Evolutionary conservation across 2,113 vertebrate genomes (phyloP).

Genomic region (Pampusana beccarii): DNA sequence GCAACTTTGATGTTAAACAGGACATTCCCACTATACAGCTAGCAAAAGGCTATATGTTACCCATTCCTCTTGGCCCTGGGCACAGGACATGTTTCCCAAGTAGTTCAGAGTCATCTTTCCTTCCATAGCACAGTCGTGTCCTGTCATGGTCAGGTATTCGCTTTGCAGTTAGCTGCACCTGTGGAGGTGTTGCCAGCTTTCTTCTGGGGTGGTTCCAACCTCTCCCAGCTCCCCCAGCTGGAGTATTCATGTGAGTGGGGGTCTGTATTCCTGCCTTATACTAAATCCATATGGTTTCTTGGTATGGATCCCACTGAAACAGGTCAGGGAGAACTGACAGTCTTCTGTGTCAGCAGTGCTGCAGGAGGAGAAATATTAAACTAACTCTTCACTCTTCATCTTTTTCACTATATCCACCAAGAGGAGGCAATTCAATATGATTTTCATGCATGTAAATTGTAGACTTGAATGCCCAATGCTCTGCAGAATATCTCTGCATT

Average conservation of each 20-base stretch:
- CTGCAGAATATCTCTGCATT: not conserved
- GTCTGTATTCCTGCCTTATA: not conserved
- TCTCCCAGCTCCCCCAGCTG: not conserved
- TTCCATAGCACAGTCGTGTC: not conserved
- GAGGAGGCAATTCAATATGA: not conserved
- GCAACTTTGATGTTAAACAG: not conserved
- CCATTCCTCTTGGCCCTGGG: not conserved
- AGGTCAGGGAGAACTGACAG: not conserved
- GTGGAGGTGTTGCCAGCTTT: not conserved
- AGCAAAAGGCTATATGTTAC: not conserved
- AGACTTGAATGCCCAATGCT: fast-evolving
- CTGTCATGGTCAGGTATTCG: not conserved
- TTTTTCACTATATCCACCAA: not conserved
- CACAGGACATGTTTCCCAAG: not conserved
- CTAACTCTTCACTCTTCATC: not conserved
- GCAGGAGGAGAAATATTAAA: not conserved
- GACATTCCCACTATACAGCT: not conserved
- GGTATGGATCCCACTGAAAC: not conserved
- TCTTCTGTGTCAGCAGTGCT: not conserved
- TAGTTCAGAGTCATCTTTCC: not conserved
- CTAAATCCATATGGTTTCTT: not conserved
- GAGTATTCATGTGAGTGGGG: not conserved
- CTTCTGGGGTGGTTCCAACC: not conserved
- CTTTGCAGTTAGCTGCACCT: not conserved
- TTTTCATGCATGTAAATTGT: not conserved